Percentiles rank a stretch among this genome's conserved stretches.
phyloP scores from a whole-genome alignment of 2,113 vertebrate species.

The Centropus unirufus region DNA sequence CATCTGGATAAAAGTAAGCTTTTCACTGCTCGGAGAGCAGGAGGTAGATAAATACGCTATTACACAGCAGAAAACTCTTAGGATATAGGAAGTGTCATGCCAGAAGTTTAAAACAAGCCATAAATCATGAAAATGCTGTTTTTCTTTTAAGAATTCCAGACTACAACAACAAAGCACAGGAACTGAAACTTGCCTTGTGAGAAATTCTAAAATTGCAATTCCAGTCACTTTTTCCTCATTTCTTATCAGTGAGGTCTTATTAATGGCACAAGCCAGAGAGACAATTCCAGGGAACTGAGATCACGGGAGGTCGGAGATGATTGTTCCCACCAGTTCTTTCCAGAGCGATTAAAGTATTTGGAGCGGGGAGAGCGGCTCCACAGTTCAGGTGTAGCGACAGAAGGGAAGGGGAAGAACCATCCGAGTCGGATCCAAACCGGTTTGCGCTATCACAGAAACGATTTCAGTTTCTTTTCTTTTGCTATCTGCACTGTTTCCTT shows the following conservation, averaged over 20 bases:
- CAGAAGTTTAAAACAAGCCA: not conserved
- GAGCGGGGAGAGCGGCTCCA: not conserved
- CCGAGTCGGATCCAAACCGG: not conserved
- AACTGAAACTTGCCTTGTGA: not conserved
- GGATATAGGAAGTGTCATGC: not conserved
- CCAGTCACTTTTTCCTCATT: not conserved
- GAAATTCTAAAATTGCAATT: not conserved
- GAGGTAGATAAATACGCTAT: not conserved
- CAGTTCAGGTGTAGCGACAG: not conserved
- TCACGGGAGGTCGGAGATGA: not conserved
- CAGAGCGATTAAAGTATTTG: not conserved
- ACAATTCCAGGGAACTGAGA: not conserved
- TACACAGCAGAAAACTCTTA: not conserved
- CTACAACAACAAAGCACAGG: not conserved
- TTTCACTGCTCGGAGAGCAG: not conserved
- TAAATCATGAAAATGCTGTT: not conserved
- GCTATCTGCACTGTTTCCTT: not conserved
- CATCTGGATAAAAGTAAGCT: not conserved
- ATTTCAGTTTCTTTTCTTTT: not conserved
- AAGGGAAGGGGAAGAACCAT: not conserved
- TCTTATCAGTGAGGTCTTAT: not conserved
- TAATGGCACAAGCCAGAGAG: not conserved
- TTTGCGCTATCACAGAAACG: not conserved
- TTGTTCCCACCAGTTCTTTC: not conserved
- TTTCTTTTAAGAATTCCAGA: not conserved